A percentile compares a stretch with the other conserved stretches of the same genome.
These are phyloP conservation scores for Nomada goodeniana DNA, from an alignment of 2,888 invertebrate genomes.

Conservation along the genomic window DNA sequence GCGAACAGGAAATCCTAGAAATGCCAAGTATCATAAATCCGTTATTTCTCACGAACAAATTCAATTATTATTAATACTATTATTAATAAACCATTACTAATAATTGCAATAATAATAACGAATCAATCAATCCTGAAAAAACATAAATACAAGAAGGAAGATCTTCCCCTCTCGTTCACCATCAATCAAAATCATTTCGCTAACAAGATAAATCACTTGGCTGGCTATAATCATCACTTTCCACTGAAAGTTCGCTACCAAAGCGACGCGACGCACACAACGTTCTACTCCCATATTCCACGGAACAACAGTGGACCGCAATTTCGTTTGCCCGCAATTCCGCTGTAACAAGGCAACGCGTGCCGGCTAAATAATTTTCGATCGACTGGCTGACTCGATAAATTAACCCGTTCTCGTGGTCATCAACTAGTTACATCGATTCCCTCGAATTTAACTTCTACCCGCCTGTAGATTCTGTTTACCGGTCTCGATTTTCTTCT, in stretches of 20 bases:
- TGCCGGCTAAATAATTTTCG: constrained; percentile 28
- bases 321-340: constrained; percentile 32
- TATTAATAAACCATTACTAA: too few species aligned
- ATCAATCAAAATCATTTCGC: not conserved
- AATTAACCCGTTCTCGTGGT: constrained; percentile 6
- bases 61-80: too few species aligned
- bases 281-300: not conserved
- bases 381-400: constrained; percentile 13
- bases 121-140: too few species aligned
- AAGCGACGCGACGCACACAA: not conserved
- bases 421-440: constrained; percentile 26
- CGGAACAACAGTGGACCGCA: constrained; percentile 25
- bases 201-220: constrained; percentile 20
- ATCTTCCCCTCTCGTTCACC: too few species aligned
- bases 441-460: not conserved
- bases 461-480: not conserved
- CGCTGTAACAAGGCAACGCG: constrained; percentile 13
- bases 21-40: too few species aligned
- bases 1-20: too few species aligned
- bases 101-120: too few species aligned
- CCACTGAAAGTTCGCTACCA: constrained; percentile 16
- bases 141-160: too few species aligned
- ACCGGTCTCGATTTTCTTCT: not conserved
- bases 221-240: constrained; percentile 17
- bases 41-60: too few species aligned